These are phyloP conservation scores for Aurelia coerulea DNA, from an alignment of 30 jellyfish, hydroid and myxozoan genomes.

Conservation along the genomic window DNA sequence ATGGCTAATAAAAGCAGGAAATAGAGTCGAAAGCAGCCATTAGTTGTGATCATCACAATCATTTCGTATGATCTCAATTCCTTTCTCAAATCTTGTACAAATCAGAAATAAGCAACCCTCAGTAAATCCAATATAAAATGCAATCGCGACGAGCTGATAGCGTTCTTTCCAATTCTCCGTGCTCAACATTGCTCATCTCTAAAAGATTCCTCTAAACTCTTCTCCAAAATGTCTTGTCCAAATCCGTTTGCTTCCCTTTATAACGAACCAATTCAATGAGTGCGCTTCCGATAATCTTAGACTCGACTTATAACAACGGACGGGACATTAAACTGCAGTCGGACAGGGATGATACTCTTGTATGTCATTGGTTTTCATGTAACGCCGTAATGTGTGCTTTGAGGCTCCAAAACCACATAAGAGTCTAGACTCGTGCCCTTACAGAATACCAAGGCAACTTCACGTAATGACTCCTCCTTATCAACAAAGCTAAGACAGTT, in stretches of 20 bases:
- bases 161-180: constrained; percentile 6
- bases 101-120: constrained; percentile 4
- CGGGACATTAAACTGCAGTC: too few species aligned
- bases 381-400: constrained; percentile 34
- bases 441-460: constrained; percentile 18
- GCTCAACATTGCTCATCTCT: constrained; percentile 39
- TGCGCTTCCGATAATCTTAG: too few species aligned
- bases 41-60: constrained; percentile 49
- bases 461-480: neutral
- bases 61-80: constrained; percentile 32
- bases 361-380: too few species aligned
- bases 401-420: constrained; percentile 33
- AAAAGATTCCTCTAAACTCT: neutral
- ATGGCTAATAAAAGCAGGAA: constrained; percentile 56
- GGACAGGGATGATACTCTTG: too few species aligned
- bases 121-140: constrained; percentile 14
- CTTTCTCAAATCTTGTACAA: neutral
- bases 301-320: too few species aligned
- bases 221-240: too few species aligned
- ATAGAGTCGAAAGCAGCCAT: constrained; percentile 6
- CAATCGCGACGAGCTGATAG: constrained; percentile 33
- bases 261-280: too few species aligned
- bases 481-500: neutral
- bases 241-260: too few species aligned
- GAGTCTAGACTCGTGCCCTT: constrained; percentile 53